phyloP scores from a whole-genome alignment of 2,888 invertebrate genomes.

The Ectemnius continuus region DNA sequence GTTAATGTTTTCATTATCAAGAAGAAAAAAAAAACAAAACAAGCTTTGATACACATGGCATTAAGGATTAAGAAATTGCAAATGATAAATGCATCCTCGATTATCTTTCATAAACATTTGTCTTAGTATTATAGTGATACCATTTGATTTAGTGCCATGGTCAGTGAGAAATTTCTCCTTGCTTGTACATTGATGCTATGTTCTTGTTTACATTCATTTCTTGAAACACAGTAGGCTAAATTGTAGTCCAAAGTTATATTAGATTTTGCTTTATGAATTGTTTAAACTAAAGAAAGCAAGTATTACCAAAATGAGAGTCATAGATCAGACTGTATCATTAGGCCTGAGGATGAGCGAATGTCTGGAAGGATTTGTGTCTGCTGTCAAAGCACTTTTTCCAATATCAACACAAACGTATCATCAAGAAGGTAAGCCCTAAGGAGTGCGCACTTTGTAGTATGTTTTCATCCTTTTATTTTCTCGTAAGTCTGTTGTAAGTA shows the following conservation, averaged over 20 bases:
- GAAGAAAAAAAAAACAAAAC: no score
- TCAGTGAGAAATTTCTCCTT: conserved; percentile 26
- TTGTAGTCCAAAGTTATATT: conserved; percentile 41
- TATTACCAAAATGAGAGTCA: conserved; percentile 72
- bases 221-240: conserved; percentile 44
- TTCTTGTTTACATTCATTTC: conserved; percentile 51
- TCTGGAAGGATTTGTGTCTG: conserved; percentile 77
- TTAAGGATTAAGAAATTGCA: no score
- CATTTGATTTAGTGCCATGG: conserved; percentile 28
- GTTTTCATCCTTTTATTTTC: conserved; percentile 66
- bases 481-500: conserved; percentile 56
- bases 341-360: conserved; percentile 77
- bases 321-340: conserved; percentile 75
- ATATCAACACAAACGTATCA: conserved; percentile 76
- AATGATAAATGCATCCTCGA: no score
- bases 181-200: conserved; percentile 29
- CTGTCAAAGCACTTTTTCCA: conserved; percentile 77
- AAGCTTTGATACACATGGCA: no score
- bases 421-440: conserved; percentile 76
- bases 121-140: conserved; percentile 8
- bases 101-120: no score
- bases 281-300: conserved; percentile 62
- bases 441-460: conserved; percentile 70
- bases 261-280: conserved; percentile 52
- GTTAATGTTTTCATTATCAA: no score